phyloP scores from a whole-genome alignment of 2,888 invertebrate species.

The Mellilla xanthometata region DNA sequence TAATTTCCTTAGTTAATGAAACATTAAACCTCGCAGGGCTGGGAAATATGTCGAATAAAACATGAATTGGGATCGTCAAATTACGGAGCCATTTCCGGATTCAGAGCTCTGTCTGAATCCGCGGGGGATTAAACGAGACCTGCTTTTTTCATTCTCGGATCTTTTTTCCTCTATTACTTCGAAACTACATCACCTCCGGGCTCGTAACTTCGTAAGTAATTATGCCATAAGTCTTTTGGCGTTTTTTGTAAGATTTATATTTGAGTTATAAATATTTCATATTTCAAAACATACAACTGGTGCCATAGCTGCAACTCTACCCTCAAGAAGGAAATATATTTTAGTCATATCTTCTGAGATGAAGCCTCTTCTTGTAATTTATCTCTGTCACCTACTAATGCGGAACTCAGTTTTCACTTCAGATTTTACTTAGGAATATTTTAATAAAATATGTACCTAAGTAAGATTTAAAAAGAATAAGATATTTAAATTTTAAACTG shows the following conservation, averaged over 20 bases:
- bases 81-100: constrained; percentile 10
- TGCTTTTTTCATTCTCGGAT: neutral
- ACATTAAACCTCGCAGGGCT: constrained; percentile 15
- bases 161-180: too few species aligned
- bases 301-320: too few species aligned
- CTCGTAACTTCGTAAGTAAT: too few species aligned
- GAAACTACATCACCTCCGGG: too few species aligned
- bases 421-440: constrained; percentile 3
- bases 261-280: too few species aligned
- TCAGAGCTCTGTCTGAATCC: constrained; percentile 6
- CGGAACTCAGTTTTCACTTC: constrained; percentile 8
- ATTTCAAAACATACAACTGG: too few species aligned
- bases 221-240: too few species aligned
- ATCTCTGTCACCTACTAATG: constrained; percentile 15
- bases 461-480: too few species aligned
- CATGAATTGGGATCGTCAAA: constrained; percentile 17
- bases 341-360: too few species aligned
- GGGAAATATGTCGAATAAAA: constrained; percentile 17
- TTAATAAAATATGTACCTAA: too few species aligned
- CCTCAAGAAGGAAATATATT: constrained; percentile 4
- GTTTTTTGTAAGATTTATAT: too few species aligned
- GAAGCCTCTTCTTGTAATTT: neutral
- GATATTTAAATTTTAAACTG: too few species aligned
- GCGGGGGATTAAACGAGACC: neutral
- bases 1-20: constrained; percentile 25